Base-by-base conservation (phyloP, 2,797 vertebrate species). In the Gobio occitaniae region DNA sequence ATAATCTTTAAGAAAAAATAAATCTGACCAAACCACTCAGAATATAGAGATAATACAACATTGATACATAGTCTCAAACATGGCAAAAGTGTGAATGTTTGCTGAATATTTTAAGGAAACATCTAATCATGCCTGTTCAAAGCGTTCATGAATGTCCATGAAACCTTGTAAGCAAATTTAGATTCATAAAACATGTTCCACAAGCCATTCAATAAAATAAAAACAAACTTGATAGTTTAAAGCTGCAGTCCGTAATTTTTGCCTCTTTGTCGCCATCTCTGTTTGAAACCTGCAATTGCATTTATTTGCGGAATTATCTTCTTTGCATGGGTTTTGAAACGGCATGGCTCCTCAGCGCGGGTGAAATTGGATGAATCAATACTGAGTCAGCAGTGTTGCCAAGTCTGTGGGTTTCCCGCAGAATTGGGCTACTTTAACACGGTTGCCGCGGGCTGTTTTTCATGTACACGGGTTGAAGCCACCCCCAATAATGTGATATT, bases 41-140 rank as follows among this genome's bases (percentile, higher is more conserved):
- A 16, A 52, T 52, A 17, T 52, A 52, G 50, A 52, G 50, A 52
- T 52, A 2, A 52, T 6, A 16, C 4, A 16, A 50, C 16, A 16
- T 6, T 50, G 19, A 59, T 59, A 59, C n/a, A 38, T n/a, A n/a
- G 32, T 36, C 68, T 38, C 16, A 82, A 84, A 70, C 82, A 74
- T 86, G 52, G 56, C 87, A 83, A 80, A 65, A 79, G 61, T 32
- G 75, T 44, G 6, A 48, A 50, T 36, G 41, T 17, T 13, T 41
- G 1, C 13, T 65, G 61, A 29, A 29, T 65, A 12, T 32, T 9
- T 66, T 66, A 52, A 16, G 50, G 15, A 52, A 52, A 16, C 50
- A 16, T 52, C 50, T 6, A 16, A 52, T 52, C 50, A 52, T 17
- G 50, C 15, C 50, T 16, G 15, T 21, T 50, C 61, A 41, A 29